Evolutionary conservation across 2,797 vertebrate genomes (phyloP), one percentile per base, ranked within the genome.

Genomic region (Scarus forsteni): DNA sequence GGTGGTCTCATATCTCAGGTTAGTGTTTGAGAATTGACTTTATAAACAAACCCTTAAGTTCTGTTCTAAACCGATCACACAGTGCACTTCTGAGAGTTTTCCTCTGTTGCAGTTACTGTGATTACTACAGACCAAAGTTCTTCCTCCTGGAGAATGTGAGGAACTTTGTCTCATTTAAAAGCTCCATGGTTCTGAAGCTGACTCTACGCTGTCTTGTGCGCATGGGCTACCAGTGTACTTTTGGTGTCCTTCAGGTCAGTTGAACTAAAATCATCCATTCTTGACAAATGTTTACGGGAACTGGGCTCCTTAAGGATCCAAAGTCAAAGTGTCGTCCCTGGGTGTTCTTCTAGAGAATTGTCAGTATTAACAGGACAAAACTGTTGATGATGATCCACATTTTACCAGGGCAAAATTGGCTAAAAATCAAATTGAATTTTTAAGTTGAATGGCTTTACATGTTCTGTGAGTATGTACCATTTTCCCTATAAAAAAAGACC

Each of bases 201-300:
- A 99, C 98, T 0, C 80, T 99, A 15, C 96, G 98, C 70, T 99
- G 98, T 84, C 95, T 99, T 0, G 97, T 99, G 66, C 94, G 96
- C 63, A 99, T 99, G 98, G 98, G 98, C 12, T 99, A 99, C 85
- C 98, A 99, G 92, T 99, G 98, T 74, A 99, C 98, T 0, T 99
- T 99, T 0, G 97, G 97, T 0, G 97, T 99, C 18, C 93, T 99
- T 19, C 98, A 99, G 96, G 98, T 97, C 36, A 39, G 86, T 61
- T 16, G 16, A 19, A 51, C 34, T 34, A 0, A 9, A 46, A 18
- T 19, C 27, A 8, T 34, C 8, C 6, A n/a, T 5, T 19, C 16
- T 15, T 3, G 38, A 0, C 3, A 39, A 12, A 8, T n/a, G 12
- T 40, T 15, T 7, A 42, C 11, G 15, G 16, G 7, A 39, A 11